Evolutionary conservation across 2,888 invertebrate species (phyloP).

Genomic region (Dastarcus helophoroides): DNA sequence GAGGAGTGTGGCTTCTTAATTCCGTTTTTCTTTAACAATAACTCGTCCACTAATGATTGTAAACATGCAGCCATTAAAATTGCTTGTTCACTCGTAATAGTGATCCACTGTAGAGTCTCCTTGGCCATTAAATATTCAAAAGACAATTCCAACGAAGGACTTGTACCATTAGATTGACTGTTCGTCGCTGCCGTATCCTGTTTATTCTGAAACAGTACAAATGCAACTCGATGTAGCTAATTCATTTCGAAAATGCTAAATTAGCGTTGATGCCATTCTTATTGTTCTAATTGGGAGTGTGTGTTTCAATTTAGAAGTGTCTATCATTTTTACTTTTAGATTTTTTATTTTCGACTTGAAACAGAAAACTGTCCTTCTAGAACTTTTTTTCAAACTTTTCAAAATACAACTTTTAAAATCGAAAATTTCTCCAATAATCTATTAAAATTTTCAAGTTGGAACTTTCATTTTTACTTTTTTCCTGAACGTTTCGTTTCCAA

Average conservation of each 20-base stretch:
- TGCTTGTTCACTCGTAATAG: conserved; percentile 80
- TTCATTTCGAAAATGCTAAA: neutral
- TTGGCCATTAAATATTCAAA: conserved; percentile 91
- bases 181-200: conserved; percentile 26
- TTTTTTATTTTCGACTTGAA: too few relatives aligned
- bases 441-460: too few relatives aligned
- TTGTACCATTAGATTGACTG: conserved; percentile 20
- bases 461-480: too few relatives aligned
- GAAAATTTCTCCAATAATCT: too few relatives aligned
- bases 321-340: too few relatives aligned
- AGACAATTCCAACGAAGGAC: conserved; percentile 65
- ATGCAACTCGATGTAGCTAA: too few relatives aligned
- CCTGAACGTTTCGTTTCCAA: too few relatives aligned
- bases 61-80: conserved; percentile 93
- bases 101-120: conserved; percentile 89
- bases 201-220: conserved; percentile 28
- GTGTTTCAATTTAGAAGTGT: too few relatives aligned
- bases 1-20: conserved; percentile 33
- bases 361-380: too few relatives aligned
- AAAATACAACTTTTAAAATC: too few relatives aligned
- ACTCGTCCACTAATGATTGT: conserved; percentile 91
- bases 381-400: too few relatives aligned
- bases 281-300: too few relatives aligned
- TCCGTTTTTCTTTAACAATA: conserved; percentile 63
- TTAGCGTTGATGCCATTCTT: conserved; percentile 2